Base-by-base conservation (phyloP, 2,888 invertebrate genomes). In the Hypselothyrea guttata region DNA sequence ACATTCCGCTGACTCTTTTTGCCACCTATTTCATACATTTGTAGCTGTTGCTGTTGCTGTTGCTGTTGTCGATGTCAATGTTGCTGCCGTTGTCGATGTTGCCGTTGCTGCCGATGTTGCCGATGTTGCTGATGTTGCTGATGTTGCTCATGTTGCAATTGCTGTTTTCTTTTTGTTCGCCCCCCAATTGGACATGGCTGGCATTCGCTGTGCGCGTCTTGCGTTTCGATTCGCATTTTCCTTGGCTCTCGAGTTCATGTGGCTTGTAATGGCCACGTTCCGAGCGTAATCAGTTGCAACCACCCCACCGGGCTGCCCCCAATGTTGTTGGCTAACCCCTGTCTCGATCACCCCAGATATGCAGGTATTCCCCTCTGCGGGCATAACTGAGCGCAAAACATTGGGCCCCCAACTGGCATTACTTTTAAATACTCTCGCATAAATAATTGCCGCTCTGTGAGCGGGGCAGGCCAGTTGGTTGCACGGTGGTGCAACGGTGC, bases 261-360 rank as follows among this genome's bases (percentile, higher is more conserved):
- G 71, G 75, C 71, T 78, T 66, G 85, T 78, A 78, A 78, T 78
- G 75, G 83, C 85, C 81, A 83, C 85, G 85, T 78, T 85, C 61
- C 72, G 51, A 41, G 52, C 48, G 58, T 22, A 22, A 22, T 22
- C 22, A 22, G 22, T 64, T 83, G 59, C 65, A 82, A 75, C 78
- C 85, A 15, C 37, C 8, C 7, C 33, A 3, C 18, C 33, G 13
- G 4, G 7, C 4, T 28, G 1, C n/a, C 8, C 5, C 11, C 31
- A 22, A 2, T 5, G 5, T 4, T 22, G 22, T 7, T n/a, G 33
- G 2, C 9, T 33, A 28, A 28, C 8, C 5, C 8, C 35, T 37
- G 9, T 15, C 15, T 22, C 22, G 22, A 22, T 22, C 22, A 22
- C 22, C 22, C 22, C 5, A 2, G 5, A 22, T 22, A 22, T 22